Evolutionary conservation across 2,113 vertebrate genomes (phyloP).

Genomic region (Alosa alosa): DNA sequence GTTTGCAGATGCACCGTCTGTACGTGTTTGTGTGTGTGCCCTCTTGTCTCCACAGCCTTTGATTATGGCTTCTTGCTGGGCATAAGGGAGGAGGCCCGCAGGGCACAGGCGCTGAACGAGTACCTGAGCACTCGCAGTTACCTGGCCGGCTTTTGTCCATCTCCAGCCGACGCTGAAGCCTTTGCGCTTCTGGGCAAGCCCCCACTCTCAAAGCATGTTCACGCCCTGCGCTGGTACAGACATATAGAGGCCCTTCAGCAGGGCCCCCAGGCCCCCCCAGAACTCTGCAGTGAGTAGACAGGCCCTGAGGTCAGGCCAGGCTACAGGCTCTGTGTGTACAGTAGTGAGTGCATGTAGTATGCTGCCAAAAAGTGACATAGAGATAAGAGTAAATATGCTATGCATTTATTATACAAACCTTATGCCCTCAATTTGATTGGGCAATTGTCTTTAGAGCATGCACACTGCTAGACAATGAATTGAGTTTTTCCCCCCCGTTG

Average conservation of each 20-base stretch:
- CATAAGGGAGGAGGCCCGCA: constrained; percentile 81
- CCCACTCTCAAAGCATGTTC: constrained; percentile 82
- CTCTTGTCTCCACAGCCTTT: constrained; percentile 89
- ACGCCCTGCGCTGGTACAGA: constrained; percentile 92
- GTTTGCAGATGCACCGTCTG: constrained; percentile 35
- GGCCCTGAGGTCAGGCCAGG: constrained; percentile 8
- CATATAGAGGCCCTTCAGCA: constrained; percentile 86
- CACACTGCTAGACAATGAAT: constrained; percentile 2
- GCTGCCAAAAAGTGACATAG: background rate
- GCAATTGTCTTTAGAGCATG: constrained; percentile 32
- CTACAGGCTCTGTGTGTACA: too few relatives aligned
- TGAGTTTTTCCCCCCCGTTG: background rate
- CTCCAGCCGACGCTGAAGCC: constrained; percentile 82
- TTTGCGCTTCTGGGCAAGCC: constrained; percentile 81
- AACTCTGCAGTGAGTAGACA: constrained; percentile 89
- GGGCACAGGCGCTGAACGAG: constrained; percentile 82
- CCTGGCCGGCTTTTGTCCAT: constrained; percentile 86
- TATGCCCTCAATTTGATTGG: background rate
- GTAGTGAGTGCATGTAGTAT: background rate
- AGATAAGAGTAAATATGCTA: background rate
- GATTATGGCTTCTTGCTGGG: constrained; percentile 84
- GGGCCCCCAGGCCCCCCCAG: constrained; percentile 61
- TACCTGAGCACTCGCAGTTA: constrained; percentile 93
- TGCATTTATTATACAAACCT: background rate
- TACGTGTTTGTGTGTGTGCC: constrained; percentile 60